phyloP scores from a whole-genome alignment of 2,797 vertebrate species.

The Coluber constrictor region DNA sequence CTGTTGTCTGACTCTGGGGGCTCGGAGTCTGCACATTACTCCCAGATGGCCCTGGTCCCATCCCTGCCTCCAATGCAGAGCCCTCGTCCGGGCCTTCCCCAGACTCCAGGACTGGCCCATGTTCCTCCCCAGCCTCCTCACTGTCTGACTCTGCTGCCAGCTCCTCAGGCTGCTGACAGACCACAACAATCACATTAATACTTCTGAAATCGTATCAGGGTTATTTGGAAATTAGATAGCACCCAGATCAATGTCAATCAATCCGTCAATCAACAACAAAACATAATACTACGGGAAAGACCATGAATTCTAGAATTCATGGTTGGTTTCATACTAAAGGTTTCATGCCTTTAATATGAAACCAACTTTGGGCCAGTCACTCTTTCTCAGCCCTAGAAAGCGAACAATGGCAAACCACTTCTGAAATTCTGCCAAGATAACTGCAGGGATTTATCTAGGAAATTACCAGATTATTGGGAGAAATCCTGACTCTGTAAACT shows the following conservation, averaged over 20 bases:
- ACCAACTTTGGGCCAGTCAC: background rate
- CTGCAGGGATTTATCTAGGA: background rate
- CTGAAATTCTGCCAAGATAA: background rate
- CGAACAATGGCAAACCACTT: background rate
- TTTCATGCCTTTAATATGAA: background rate
- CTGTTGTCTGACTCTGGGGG: too few relatives aligned
- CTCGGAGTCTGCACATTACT: too few relatives aligned
- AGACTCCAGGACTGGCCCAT: too few relatives aligned
- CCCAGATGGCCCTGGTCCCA: too few relatives aligned
- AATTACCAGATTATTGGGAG: background rate
- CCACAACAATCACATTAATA: background rate
- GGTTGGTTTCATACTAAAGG: too few relatives aligned
- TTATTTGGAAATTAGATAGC: background rate
- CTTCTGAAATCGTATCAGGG: background rate
- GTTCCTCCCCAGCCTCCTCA: too few relatives aligned
- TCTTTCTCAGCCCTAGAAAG: background rate
- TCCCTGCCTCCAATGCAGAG: too few relatives aligned
- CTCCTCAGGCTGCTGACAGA: too few relatives aligned
- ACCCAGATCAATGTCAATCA: background rate
- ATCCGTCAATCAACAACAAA: background rate
- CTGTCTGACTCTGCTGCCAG: too few relatives aligned
- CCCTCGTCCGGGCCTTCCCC: too few relatives aligned
- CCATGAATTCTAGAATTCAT: background rate
- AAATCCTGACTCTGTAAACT: background rate
- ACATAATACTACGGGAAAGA: background rate